Evolutionary conservation across 2,113 vertebrate genomes (phyloP), one percentile per base, ranked within the genome.

Genomic region (Tachysurus vachellii): DNA sequence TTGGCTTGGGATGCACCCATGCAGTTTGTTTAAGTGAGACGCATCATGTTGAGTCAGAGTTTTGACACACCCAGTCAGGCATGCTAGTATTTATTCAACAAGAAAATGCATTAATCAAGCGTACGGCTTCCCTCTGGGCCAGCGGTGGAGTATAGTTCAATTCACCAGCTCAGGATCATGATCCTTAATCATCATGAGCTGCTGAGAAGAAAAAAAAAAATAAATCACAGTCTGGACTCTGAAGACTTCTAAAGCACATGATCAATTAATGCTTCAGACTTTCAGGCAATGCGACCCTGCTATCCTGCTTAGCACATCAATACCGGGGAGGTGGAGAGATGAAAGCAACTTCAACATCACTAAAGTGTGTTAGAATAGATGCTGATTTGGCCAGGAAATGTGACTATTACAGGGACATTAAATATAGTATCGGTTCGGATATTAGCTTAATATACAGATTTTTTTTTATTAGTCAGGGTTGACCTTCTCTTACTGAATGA

Each of bases 71-170:
- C 70, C 87, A 90, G 68, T 87, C 50, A 88, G 47, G 86, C 91
- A 89, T 90, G 84, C 84, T 86, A 61, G 85, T 86, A 89, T 90
- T 91, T 91, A 88, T 91, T 90, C 80, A 90, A 84, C 53, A 70
- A 83, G 83, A 73, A 71, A 88, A 90, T 70, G 50, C 75, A 62
- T 82, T 85, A 80, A 89, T 87, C 82, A 87, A 62, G 76, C 82
- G 53, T 83, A 75, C 31, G 54, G 28, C 54, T 80, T 57, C 53
- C 77, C 54, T 80, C 7, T 11, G 77, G n/a, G n/a, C 16, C 31
- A 9, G 28, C 8, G 16, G 2, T 80, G 77, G 14, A 57, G 54
- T 23, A 28, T 28, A 59, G 54, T 10, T 19, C 77, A 59, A 13
- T 59, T 23, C 77, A 56, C 77, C n/a, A 31, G 76, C 26, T 54